These are phyloP conservation scores for Gavialis gangeticus DNA, from an alignment of 2,113 vertebrate genomes.

Conservation along the genomic window DNA sequence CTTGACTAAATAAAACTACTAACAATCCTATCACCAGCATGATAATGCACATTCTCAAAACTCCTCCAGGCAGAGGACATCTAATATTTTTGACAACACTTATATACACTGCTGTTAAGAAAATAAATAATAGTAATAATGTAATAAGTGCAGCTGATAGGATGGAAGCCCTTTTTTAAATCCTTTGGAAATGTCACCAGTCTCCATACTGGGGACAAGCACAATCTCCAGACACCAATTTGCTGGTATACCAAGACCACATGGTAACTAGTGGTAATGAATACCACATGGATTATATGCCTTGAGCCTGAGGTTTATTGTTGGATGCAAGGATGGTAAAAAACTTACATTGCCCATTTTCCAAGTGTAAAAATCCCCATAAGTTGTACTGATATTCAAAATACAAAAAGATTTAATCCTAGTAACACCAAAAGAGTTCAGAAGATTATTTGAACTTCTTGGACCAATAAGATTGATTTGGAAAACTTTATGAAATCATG, in stretches of 20 bases:
- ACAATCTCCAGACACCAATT: neutral
- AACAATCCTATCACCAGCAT: neutral
- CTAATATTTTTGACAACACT: neutral
- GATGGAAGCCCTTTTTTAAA: neutral
- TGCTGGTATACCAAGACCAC: neutral
- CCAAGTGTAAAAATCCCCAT: no score
- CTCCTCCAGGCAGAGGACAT: neutral
- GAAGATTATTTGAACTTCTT: neutral
- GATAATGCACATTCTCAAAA: neutral
- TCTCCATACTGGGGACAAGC: neutral
- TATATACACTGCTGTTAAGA: neutral
- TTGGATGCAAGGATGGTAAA: neutral
- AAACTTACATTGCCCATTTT: neutral
- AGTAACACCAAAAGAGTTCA: neutral
- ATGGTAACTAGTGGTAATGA: no score
- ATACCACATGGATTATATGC: no score
- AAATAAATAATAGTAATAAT: neutral
- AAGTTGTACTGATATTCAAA: neutral
- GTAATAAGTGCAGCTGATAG: neutral
- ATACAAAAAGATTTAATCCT: neutral
- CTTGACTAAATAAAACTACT: neutral
- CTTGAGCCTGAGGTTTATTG: no score
- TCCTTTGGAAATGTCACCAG: neutral
- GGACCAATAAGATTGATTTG: neutral
- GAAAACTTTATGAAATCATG: neutral